Conservation (phyloP, 2,888 invertebrate genomes). For the Agonopterix arenella region DNA sequence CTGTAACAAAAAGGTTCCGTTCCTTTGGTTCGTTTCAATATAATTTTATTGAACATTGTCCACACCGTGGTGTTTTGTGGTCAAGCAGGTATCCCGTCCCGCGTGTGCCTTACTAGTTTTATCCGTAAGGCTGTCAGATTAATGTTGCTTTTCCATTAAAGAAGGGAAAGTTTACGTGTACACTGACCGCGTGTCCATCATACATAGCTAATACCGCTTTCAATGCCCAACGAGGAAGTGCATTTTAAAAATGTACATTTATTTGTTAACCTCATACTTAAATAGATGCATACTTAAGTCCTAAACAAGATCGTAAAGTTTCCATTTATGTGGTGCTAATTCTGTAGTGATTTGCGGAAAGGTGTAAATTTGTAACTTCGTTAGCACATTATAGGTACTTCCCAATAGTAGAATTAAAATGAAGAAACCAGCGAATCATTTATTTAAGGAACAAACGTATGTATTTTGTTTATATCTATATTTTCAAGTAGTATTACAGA, state of each 20-base stretch:
- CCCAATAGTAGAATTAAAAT: no score
- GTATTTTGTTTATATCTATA: no score
- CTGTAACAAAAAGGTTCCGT: background rate
- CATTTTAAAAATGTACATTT: conserved; percentile 27
- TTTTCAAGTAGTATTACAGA: no score
- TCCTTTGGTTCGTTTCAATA: conserved; percentile 8
- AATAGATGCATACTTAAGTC: no score
- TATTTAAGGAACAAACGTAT: no score
- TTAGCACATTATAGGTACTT: background rate
- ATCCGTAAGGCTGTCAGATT: conserved; percentile 46
- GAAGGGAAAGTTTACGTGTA: conserved; percentile 67
- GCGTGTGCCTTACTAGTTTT: conserved; percentile 44
- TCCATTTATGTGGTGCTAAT: background rate
- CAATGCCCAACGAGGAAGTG: conserved; percentile 61
- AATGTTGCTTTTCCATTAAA: conserved; percentile 66
- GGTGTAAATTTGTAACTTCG: background rate
- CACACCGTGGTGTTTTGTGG: conserved; percentile 22
- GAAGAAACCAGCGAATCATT: no score
- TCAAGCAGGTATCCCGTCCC: conserved; percentile 35
- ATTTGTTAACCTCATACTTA: conserved; percentile 5
- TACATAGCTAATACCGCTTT: conserved; percentile 66
- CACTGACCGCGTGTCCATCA: conserved; percentile 49
- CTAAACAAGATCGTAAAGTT: no score
- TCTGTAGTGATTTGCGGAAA: background rate
- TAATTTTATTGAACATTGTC: conserved; percentile 24